These are phyloP conservation scores for Eilema caniola DNA, from an alignment of 2,888 invertebrate species.

Conservation along the genomic window DNA sequence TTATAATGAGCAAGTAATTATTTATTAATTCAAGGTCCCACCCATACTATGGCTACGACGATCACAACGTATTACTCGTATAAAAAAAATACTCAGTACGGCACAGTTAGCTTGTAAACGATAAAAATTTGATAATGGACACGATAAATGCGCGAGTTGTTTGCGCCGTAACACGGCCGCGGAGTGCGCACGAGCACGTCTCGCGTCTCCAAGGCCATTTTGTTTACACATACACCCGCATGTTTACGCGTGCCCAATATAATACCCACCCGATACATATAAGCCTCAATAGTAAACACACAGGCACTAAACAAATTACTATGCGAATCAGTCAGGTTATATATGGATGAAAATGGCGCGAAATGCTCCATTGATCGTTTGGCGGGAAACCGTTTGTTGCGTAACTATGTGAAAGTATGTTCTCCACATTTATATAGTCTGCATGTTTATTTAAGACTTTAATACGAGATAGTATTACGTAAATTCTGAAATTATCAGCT, in stretches of 20 bases:
- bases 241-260: slow-evolving; percentile 71
- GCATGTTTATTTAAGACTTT: slow-evolving; percentile 31
- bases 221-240: slow-evolving; percentile 79
- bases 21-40: slow-evolving; percentile 56
- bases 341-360: slow-evolving; percentile 76
- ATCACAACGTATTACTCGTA: slow-evolving; percentile 33
- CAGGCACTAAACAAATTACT: slow-evolving; percentile 52
- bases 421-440: slow-evolving; percentile 45
- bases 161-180: slow-evolving; percentile 64
- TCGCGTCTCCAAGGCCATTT: slow-evolving; percentile 79
- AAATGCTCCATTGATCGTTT: slow-evolving; percentile 80
- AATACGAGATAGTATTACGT: slow-evolving; percentile 20
- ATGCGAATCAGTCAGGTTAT: slow-evolving; percentile 66
- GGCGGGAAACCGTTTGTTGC: slow-evolving; percentile 77
- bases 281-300: slow-evolving; percentile 51
- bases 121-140: slow-evolving; percentile 72
- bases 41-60: slow-evolving; percentile 22
- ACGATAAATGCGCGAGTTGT: slow-evolving; percentile 68
- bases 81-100: slow-evolving; percentile 41
- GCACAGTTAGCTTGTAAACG: slow-evolving; percentile 60
- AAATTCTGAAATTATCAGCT: not conserved
- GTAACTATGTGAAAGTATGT: slow-evolving; percentile 77
- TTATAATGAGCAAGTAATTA: slow-evolving; percentile 23
- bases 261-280: slow-evolving; percentile 62
- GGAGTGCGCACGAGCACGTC: slow-evolving; percentile 69